phyloP scores from a whole-genome alignment of 2,113 vertebrate species.

The Pluvialis apricaria region DNA sequence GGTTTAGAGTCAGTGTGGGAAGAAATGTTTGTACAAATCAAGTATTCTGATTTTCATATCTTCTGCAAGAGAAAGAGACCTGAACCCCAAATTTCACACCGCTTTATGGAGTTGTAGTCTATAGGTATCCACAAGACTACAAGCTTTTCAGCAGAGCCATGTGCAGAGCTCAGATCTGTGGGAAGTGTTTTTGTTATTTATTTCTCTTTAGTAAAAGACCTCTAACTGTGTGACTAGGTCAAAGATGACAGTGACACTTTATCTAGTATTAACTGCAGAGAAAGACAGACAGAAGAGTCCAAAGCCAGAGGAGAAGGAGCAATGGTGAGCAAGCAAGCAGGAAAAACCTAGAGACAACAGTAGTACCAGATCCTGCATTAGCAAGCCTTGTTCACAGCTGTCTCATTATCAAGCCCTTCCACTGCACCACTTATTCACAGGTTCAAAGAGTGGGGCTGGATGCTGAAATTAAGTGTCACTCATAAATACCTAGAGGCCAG shows the following conservation, averaged over 20 bases:
- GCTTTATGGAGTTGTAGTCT: neutral
- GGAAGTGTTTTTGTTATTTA: neutral
- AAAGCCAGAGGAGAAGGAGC: neutral
- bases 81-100: neutral
- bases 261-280: neutral
- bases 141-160: neutral
- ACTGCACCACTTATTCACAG: neutral
- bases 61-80: neutral
- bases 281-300: too few species aligned
- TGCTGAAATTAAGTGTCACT: neutral
- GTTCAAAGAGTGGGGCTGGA: neutral
- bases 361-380: neutral
- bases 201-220: neutral
- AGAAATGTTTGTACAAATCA: neutral
- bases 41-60: neutral
- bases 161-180: neutral
- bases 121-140: neutral
- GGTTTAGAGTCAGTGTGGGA: neutral
- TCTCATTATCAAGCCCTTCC: neutral
- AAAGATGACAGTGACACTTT: neutral
- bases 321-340: neutral
- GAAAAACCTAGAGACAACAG: neutral
- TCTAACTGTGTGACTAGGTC: neutral
- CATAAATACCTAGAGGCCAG: neutral
- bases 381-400: neutral